These are phyloP conservation scores for Lumbricus terrestris DNA, from an alignment of 2,888 invertebrate genomes.

Conservation along the genomic window DNA sequence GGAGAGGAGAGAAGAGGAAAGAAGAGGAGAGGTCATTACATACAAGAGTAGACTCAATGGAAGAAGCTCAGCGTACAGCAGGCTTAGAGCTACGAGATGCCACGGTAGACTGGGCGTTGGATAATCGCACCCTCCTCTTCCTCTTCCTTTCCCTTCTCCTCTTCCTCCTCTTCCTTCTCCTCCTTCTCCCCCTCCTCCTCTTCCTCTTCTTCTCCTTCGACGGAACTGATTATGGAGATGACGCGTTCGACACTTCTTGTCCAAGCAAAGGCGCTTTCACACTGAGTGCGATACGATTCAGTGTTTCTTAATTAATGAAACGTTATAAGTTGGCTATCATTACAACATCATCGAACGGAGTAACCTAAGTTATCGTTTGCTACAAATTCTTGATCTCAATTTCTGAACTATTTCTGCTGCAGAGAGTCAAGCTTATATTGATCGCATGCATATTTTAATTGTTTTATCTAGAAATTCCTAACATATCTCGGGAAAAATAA, in stretches of 20 bases:
- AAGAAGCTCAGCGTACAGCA: background rate
- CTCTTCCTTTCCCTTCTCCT: too few species aligned
- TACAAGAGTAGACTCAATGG: background rate
- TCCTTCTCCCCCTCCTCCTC: too few species aligned
- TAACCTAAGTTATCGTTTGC: background rate
- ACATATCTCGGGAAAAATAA: too few species aligned
- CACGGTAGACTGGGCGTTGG: background rate
- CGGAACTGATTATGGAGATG: background rate
- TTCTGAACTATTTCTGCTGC: too few species aligned
- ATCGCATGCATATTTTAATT: too few species aligned
- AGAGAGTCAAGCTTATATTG: too few species aligned
- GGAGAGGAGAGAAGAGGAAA: background rate
- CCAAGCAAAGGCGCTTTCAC: background rate
- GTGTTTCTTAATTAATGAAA: background rate
- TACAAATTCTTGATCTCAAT: background rate
- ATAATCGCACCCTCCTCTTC: background rate
- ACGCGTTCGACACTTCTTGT: background rate
- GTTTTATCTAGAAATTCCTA: too few species aligned
- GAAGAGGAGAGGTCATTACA: background rate
- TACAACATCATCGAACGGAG: background rate
- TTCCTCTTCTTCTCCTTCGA: background rate
- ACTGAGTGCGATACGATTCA: background rate
- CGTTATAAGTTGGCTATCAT: background rate
- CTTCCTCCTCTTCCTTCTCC: background rate
- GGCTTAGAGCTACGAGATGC: background rate